A percentile compares a stretch with the other conserved stretches of the same genome.
These are phyloP conservation scores for Mus caroli DNA, from an alignment of 2,797 vertebrate species.

Conservation along the genomic window DNA sequence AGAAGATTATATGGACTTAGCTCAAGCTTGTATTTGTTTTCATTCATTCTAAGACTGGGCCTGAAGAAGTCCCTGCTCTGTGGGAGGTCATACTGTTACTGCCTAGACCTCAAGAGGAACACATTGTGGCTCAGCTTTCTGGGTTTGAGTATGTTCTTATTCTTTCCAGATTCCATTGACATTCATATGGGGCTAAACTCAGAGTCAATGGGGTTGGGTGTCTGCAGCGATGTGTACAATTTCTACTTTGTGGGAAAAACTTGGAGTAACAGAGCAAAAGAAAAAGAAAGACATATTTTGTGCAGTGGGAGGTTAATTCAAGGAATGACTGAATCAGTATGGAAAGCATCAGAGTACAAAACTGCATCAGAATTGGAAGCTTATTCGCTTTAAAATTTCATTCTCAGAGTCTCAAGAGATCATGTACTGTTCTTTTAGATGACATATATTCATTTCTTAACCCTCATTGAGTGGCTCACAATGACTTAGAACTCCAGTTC, in stretches of 20 bases:
- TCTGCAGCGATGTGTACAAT: not conserved
- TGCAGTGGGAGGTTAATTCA: not conserved
- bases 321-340: not conserved
- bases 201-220: not conserved
- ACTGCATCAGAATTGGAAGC: not conserved
- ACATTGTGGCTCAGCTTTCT: not conserved
- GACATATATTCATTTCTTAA: not conserved
- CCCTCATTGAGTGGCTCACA: too few relatives aligned
- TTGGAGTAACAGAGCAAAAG: not conserved
- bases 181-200: not conserved
- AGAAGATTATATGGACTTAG: not conserved
- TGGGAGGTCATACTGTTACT: not conserved
- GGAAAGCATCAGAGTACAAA: not conserved
- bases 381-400: not conserved
- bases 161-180: not conserved
- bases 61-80: not conserved
- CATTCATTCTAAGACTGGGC: not conserved
- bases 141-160: not conserved
- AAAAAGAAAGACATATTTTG: not conserved
- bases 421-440: not conserved
- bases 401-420: not conserved
- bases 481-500: not conserved
- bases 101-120: not conserved
- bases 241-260: not conserved
- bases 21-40: not conserved